phyloP scores from a whole-genome alignment of 2,797 vertebrate species.

The Macroramphosus scolopax region DNA sequence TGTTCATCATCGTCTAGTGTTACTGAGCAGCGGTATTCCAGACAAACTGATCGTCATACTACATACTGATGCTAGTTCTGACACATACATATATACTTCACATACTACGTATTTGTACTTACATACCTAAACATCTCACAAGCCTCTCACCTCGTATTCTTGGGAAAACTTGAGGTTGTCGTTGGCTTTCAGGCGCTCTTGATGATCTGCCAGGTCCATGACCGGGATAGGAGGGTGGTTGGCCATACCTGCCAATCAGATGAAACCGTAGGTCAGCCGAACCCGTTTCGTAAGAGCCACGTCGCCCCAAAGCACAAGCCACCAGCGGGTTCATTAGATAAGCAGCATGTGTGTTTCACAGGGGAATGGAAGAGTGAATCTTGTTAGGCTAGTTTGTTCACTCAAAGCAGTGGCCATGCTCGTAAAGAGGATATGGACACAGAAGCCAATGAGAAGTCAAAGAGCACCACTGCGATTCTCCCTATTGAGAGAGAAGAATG shows the following conservation, averaged over 20 bases:
- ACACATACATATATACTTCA: too few species aligned
- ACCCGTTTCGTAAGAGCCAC: conserved; percentile 29
- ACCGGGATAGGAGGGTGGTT: conserved; percentile 96
- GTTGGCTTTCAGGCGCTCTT: conserved; percentile 96
- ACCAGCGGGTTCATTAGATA: conserved; percentile 79
- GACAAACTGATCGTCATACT: too few species aligned
- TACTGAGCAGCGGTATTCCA: too few species aligned
- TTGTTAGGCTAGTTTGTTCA: conserved; percentile 89
- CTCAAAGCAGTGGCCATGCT: conserved; percentile 96
- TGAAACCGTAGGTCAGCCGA: conserved; percentile 36
- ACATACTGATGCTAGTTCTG: too few species aligned
- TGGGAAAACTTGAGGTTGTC: conserved; percentile 99
- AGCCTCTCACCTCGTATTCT: conserved; percentile 91
- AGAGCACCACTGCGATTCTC: conserved; percentile 80
- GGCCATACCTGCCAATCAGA: conserved; percentile 89
- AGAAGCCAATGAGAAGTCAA: conserved; percentile 88
- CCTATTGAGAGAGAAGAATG: conserved; percentile 84
- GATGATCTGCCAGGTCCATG: conserved; percentile 95
- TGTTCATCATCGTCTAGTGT: too few species aligned
- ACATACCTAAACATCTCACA: too few species aligned
- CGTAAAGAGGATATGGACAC: conserved; percentile 81
- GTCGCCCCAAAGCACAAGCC: conserved; percentile 58
- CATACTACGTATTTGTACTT: too few species aligned
- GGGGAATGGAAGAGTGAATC: conserved; percentile 77
- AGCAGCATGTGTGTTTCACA: conserved; percentile 80